Percentiles rank a stretch among this genome's conserved stretches.
Conservation (phyloP, 2,888 invertebrate species). For the Nemoura dubitans region DNA sequence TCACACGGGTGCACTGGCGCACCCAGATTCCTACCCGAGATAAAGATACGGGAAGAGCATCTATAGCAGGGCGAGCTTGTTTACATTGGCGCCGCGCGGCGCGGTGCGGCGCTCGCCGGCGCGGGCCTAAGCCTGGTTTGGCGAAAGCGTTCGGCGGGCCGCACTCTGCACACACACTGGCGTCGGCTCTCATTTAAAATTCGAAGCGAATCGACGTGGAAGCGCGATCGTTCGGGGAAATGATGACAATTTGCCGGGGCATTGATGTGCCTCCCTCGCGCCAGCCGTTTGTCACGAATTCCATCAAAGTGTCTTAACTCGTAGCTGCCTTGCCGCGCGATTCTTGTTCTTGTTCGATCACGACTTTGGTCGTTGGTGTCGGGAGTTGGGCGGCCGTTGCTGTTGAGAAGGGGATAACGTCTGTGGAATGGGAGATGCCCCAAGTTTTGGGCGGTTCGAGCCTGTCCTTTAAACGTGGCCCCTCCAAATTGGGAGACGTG, state of each 20-base stretch:
- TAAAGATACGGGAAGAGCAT: constrained; percentile 3
- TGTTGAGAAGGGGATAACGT: not conserved
- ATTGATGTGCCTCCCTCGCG: not conserved
- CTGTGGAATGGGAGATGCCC: constrained; percentile 7
- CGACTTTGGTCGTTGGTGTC: not conserved
- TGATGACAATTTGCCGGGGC: constrained; percentile 23
- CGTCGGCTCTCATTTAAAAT: constrained; percentile 4
- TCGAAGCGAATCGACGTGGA: constrained; percentile 5
- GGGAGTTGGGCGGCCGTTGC: not conserved
- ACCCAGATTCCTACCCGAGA: not conserved
- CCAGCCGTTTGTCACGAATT: constrained; percentile 36
- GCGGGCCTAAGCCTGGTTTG: not conserved
- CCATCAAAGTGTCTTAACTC: constrained; percentile 37
- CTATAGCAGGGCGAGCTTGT: not conserved
- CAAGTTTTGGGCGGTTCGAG: constrained; percentile 2
- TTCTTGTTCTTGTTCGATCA: constrained; percentile 30
- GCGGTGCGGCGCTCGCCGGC: not conserved
- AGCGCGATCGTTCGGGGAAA: not conserved
- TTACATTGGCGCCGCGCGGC: not conserved
- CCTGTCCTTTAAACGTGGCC: constrained; percentile 14
- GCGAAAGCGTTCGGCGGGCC: not conserved
- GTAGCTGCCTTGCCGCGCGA: constrained; percentile 1
- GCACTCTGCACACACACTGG: not conserved
- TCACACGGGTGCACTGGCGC: not conserved
- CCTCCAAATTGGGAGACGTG: not conserved